Base-by-base conservation (phyloP, 1,140 invertebrate genomes). In the Magallana angulata region DNA sequence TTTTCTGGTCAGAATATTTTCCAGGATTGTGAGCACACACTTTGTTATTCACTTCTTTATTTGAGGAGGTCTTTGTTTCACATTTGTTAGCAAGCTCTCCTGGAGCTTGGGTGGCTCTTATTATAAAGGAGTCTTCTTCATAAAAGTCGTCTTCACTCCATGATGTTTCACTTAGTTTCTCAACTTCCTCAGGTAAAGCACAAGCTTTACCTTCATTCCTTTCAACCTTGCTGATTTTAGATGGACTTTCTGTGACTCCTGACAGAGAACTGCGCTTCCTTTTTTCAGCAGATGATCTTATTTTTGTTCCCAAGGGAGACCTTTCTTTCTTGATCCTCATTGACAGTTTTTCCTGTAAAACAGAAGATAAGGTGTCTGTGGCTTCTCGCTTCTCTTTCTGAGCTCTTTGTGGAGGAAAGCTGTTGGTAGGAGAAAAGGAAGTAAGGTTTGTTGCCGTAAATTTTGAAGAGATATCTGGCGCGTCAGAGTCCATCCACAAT, bases 91-190 rank as follows among this genome's bases (percentile, higher is more conserved):
- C 14, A 59, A 36, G 57, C 57, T 57, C 81, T 18, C 30, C 57
- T 57, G 80, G 85, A 82, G 59, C 56, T 64, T 89, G 88, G 7
- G 88, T 89, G 7, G 85, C 88, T 62, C 85, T 89, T 18, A 89
- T 86, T 9, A 89, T 83, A 81, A 88, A 88, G 4, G 82, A 84
- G 16, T 89, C 88, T 48, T 89, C 71, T 48, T 86, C 82, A 57
- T 86, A 89, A 14, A 89, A 71, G 24, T 89, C 88, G 68, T 89
- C 85, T 36, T 89, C 88, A 82, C 88, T 89, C 88, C 88, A 89
- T 64, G 59, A 64, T 14, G 71, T 76, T 18, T 60, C 58, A 60
- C 62, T 81, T 76, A 30, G 36, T 11, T 76, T 76, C 36, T 76
- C 68, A 18, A 18, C 12, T 30, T 30, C 24, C 2, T 76, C 24